Conservation (phyloP, 2,888 invertebrate species). For the Iphiclides podalirius region DNA sequence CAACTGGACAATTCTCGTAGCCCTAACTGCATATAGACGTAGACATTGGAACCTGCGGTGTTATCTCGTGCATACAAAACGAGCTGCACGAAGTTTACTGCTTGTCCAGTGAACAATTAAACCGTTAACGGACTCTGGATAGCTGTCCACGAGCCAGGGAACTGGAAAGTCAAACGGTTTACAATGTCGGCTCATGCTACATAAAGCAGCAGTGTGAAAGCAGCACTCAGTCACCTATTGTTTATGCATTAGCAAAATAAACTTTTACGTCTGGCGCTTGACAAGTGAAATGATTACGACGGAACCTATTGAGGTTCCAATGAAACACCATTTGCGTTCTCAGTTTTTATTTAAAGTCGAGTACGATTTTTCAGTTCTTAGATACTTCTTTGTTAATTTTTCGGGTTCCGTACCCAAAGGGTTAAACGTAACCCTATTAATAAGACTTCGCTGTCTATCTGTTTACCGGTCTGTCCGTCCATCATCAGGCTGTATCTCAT, state of each 20-base stretch:
- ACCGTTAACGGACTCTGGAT: conserved; percentile 23
- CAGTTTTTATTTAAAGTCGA: too few species aligned
- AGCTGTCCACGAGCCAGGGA: conserved; percentile 26
- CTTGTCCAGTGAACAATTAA: conserved; percentile 35
- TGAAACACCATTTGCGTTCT: too few species aligned
- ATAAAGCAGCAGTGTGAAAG: conserved; percentile 8
- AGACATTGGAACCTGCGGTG: background rate
- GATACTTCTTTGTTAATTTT: too few species aligned
- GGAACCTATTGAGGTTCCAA: too few species aligned
- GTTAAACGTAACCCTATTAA: too few species aligned
- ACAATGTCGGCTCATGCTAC: conserved; percentile 21
- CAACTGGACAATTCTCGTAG: background rate
- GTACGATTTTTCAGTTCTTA: too few species aligned
- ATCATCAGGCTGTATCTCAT: too few species aligned
- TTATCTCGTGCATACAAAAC: conserved; percentile 11
- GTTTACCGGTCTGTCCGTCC: too few species aligned
- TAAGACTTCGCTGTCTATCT: too few species aligned
- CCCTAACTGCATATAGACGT: background rate
- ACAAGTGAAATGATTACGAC: too few species aligned
- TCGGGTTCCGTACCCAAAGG: too few species aligned
- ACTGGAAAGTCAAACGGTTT: conserved; percentile 39
- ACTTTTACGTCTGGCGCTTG: too few species aligned
- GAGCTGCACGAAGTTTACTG: conserved; percentile 12
- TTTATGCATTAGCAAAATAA: conserved; percentile 10
- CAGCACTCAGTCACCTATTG: conserved; percentile 6